A percentile compares a stretch with the other conserved stretches of the same genome.
phyloP scores from a whole-genome alignment of 2,113 vertebrate species.

The Leptobrachium leishanense region DNA sequence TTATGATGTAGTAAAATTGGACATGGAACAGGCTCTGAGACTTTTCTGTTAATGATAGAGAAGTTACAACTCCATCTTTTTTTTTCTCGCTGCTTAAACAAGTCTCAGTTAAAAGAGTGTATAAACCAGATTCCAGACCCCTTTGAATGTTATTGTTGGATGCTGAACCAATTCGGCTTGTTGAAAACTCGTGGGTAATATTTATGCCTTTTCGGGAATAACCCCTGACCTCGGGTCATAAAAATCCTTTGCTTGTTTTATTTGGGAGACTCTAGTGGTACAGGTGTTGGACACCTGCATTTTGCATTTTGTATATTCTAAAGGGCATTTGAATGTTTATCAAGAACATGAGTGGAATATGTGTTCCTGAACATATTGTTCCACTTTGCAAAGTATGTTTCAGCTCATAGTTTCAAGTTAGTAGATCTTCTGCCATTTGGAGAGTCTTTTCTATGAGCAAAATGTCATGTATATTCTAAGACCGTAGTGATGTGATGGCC shows the following conservation, averaged over 20 bases:
- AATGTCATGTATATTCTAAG: too few relatives aligned
- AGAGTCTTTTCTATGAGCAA: neutral
- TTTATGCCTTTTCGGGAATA: conserved; percentile 37
- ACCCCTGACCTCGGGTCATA: conserved; percentile 27
- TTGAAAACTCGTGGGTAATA: conserved; percentile 35
- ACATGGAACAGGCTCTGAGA: conserved; percentile 24
- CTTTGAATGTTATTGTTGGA: conserved; percentile 44
- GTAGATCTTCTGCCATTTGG: neutral
- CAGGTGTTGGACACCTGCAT: conserved; percentile 43
- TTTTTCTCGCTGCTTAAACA: conserved; percentile 32
- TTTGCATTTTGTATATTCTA: conserved; percentile 13
- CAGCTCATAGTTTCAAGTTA: neutral
- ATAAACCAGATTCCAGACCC: conserved; percentile 39
- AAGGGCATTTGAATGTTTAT: neutral
- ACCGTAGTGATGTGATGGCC: too few relatives aligned
- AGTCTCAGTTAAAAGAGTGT: conserved; percentile 27
- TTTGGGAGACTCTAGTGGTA: conserved; percentile 17
- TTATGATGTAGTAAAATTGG: conserved; percentile 36
- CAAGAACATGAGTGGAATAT: neutral
- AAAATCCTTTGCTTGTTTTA: conserved; percentile 30
- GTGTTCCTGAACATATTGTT: neutral
- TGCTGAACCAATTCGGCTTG: conserved; percentile 22
- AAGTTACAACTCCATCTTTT: conserved; percentile 28
- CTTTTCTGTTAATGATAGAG: conserved; percentile 19
- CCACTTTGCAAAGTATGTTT: neutral